Percentiles rank a stretch among this genome's conserved stretches.
Conservation (phyloP, 2,888 invertebrate species). For the Adineta ricciae region DNA sequence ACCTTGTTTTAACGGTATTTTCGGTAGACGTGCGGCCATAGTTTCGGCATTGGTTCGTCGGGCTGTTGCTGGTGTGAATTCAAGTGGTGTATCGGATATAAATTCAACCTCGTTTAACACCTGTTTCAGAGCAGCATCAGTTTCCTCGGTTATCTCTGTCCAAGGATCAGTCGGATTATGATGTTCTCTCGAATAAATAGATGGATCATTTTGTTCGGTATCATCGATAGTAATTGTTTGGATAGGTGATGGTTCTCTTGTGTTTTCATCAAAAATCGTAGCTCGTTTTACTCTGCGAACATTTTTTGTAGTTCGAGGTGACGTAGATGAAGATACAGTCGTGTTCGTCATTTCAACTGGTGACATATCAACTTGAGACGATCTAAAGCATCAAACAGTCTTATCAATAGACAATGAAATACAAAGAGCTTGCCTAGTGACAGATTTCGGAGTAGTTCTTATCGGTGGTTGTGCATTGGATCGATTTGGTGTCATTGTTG, state of each 20-base stretch:
- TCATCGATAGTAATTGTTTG: neutral
- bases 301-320: too few species aligned
- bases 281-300: neutral
- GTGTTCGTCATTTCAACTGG: neutral
- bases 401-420: too few species aligned
- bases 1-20: neutral
- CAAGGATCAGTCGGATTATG: neutral
- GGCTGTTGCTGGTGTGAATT: neutral
- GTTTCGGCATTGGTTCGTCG: neutral
- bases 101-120: neutral
- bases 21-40: neutral
- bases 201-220: neutral
- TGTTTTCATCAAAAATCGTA: neutral
- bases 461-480: neutral
- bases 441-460: neutral
- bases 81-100: neutral
- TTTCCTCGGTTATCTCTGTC: neutral
- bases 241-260: neutral
- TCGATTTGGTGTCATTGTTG: neutral
- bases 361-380: neutral
- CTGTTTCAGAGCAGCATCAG: neutral
- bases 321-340: neutral
- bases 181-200: neutral
- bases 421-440: too few species aligned
- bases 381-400: neutral